Evolutionary conservation across 2,113 vertebrate species (phyloP), one percentile per base, ranked within the genome.

Genomic region (Erinaceus europaeus): DNA sequence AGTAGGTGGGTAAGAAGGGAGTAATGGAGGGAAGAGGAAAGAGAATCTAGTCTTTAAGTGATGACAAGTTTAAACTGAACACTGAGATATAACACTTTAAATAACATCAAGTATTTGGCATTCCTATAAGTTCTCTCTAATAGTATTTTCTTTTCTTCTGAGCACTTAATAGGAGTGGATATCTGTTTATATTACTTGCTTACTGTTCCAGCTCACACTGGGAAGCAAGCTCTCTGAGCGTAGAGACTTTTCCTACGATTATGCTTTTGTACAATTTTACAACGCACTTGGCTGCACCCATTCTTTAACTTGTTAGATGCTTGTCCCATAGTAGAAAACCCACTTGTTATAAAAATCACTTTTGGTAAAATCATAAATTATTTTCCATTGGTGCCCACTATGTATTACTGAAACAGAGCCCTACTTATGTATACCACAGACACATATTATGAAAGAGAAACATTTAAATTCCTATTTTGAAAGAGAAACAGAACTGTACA

Each of bases 361-460:
- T 84, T 84, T 25, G 34, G 34, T 73, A 73, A 85, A 57, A 74
- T 72, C 59, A 55, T 42, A 69, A 9, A 17, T 59, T 71, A 57
- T 44, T 74, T 65, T n/a, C 34, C 29, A 29, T 44, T 64, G 59
- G 73, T 34, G 1, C 17, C 34, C 12, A 68, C 5, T 27, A 77
- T 13, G 15, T 73, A 55, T 61, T 62, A 74, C 13, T 73, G 50
- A 88, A 87, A 72, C 9, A 69, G 2, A 13, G 20, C 2, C 36
- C n/a, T 75, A 46, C 18, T 29, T 34, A 15, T 6, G 44, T 25
- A 34, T 50, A 50, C 20, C n/a, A 7, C 11, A 91, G 40, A 8
- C n/a, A 83, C 79, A 84, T 38, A 55, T 42, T 74, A 86, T 46
- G 48, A 42, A 86, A 86, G 32, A 36, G 55, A 46, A 77, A 79